Conservation (phyloP, 2,797 vertebrate species). For the Macroramphosus scolopax region DNA sequence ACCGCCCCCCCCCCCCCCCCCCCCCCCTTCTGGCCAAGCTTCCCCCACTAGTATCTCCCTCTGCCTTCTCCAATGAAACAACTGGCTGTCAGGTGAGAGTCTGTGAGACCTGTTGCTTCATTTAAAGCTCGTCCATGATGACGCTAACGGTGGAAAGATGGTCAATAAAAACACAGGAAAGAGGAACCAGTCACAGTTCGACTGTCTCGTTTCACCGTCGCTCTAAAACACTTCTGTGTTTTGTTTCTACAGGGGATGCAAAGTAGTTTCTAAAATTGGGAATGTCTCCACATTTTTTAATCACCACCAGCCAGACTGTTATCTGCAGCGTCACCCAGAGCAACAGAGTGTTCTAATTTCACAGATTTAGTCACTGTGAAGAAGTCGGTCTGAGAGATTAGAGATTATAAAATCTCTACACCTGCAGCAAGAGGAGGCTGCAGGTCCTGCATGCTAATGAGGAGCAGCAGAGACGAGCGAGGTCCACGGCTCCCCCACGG, state of each 20-base stretch:
- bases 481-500: slow-evolving; percentile 11
- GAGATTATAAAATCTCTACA: slow-evolving; percentile 49
- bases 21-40: no score
- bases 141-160: no score
- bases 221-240: not conserved
- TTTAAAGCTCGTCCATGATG: no score
- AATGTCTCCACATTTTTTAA: slow-evolving; percentile 41
- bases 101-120: no score
- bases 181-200: no score
- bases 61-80: no score
- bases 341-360: slow-evolving; percentile 51
- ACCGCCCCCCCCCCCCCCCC: no score
- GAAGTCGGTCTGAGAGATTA: slow-evolving; percentile 53
- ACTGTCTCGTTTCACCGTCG: no score
- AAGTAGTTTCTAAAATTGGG: slow-evolving; percentile 36
- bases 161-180: no score
- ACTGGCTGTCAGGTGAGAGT: no score
- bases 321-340: slow-evolving; percentile 54
- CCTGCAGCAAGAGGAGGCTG: slow-evolving; percentile 39
- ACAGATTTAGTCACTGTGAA: slow-evolving; percentile 59
- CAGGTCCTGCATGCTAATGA: slow-evolving; percentile 36
- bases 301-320: slow-evolving; percentile 41
- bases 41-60: no score
- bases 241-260: slow-evolving; percentile 20
- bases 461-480: slow-evolving; percentile 8